Evolutionary conservation across 1,140 invertebrate species (phyloP), one percentile per base, ranked within the genome.

Genomic region (Megalopta genalis): DNA sequence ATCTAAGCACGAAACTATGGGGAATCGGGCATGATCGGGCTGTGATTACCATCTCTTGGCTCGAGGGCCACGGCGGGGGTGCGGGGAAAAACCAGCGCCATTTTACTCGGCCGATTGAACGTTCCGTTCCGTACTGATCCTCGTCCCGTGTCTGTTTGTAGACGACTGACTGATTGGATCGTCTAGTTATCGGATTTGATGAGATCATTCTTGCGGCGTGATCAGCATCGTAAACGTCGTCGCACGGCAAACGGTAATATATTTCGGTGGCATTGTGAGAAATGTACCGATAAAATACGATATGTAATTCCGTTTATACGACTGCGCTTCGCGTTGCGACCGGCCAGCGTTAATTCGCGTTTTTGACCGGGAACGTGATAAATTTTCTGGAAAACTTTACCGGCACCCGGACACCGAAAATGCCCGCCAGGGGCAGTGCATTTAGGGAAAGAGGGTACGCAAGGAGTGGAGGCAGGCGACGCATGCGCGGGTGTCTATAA

Each of bases 1-100:
- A 75, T 39, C 64, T 76, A 76, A 80, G 49, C 72, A 83, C 85
- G 76, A 69, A 86, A 79, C 81, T 73, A 87, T 86, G 85, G 81
- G 83, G 77, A 86, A 63, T 25, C 52, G 57, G 64, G 52, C 23
- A 46, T 66, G 75, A 64, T 62, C 42, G 27, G 76, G 9, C 37
- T 14, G 62, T 76, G 81, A 79, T 84, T 82, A 82, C 63, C 32
- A 77, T 81, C 46, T 37, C 49, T 18, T 21, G 8, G 9, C 42
- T 46, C 7, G 14, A 32, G 54, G 5, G 1, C 16, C 1, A 21
- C 65, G 27, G 14, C 39, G 21, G 52, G 42, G 27, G 57, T 54
- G 32, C 1, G 8, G 64, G 6, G 10, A 9, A n/a, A 37, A 37
- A 18, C 16, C 25, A 63, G 10, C 67, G 57, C n/a, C 42, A 27